Evolutionary conservation across 2,888 invertebrate genomes (phyloP), one percentile per base, ranked within the genome.

Genomic region (Heliconius ethilla): DNA sequence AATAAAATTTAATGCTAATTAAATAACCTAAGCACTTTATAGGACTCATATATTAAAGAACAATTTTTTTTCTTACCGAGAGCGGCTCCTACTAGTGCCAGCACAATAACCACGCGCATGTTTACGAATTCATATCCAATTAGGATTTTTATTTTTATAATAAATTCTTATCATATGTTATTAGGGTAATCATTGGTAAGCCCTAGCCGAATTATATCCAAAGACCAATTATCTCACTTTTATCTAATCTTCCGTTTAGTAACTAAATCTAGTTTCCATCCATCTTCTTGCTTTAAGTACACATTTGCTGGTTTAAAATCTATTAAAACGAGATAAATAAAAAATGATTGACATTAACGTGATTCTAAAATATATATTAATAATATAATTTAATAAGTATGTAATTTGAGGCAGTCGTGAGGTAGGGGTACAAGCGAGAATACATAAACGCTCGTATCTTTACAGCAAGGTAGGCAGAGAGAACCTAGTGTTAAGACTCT

Each of bases 91-190:
- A 72, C 22, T 3, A 72, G 55, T 72, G 55, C 55, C 3, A 72
- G 18, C 55, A 72, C 33, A 55, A 72, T 72, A 55, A 55, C 7
- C 33, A 72, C 55, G n/a, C 70, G 70, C 70, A 72, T 72, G 51
- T 59, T n/a, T 72, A 33, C 29, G 22, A 9, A 29, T 40, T 37
- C n/a, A 67, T 25, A 40, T 40, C 40, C 11, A 4, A 13, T 40
- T 25, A 7, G 13, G 13, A 33, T 72, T 11, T n/a, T 55, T n/a
- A 11, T 7, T 29, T 72, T 59, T 72, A 72, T 72, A 72, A 55
- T 33, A 72, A 55, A n/a, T n/a, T 13, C 33, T 72, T 72, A 72
- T 72, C 70, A 13, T 15, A 22, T 33, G 27, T 55, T 70, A 70
- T 22, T 33, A 70, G n/a, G 1, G 22, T 72, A 72, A 72, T 72